Base-by-base conservation (phyloP, 1,140 invertebrate species). In the Apis florea region DNA sequence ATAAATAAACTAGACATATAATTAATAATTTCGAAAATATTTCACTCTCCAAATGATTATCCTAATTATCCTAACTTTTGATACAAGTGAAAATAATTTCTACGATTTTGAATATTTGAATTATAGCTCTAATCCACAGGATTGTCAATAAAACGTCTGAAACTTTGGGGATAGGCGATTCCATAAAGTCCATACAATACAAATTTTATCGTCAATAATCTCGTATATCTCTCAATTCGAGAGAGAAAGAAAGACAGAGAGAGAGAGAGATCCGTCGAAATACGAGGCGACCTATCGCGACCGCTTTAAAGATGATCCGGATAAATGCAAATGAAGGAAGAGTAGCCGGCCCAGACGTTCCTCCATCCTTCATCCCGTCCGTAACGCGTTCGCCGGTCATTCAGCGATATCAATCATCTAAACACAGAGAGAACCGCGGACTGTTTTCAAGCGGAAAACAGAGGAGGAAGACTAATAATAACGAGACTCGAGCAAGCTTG, bases 401-500 rank as follows among this genome's bases (percentile, higher is more conserved):
- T 79, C 78, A 71, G 68, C 78, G 51, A 73, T 79, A 79, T 79
- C 78, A 79, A 79, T 79, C 78, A 79, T 73, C 78, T 73, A 79
- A 79, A 79, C 78, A 54, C 54, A 40, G 31, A 53, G 70, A 49
- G 51, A 63, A 49, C 49, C 58, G 67, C 59, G 49, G 40, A 19
- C 77, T 79, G 78, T 79, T 79, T 79, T 61, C 70, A 24, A 49
- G 58, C 58, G 75, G 51, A 77, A 78, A 78, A 77, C 67, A 82
- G 78, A 87, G 71, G 78, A 87, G 71, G 79, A 85, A 78, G 82
- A 70, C 69, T 84, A 81, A 68, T 81, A 77, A 85, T 64, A 79
- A 82, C 82, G 72, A 13, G 51, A 31, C 59, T 15, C 66, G 83
- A 76, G 70, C 63, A 67, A 71, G 75, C 31, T 40, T 40, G 31